These are phyloP conservation scores for Conus betulinus DNA, from an alignment of 1,140 invertebrate genomes.

Conservation along the genomic window DNA sequence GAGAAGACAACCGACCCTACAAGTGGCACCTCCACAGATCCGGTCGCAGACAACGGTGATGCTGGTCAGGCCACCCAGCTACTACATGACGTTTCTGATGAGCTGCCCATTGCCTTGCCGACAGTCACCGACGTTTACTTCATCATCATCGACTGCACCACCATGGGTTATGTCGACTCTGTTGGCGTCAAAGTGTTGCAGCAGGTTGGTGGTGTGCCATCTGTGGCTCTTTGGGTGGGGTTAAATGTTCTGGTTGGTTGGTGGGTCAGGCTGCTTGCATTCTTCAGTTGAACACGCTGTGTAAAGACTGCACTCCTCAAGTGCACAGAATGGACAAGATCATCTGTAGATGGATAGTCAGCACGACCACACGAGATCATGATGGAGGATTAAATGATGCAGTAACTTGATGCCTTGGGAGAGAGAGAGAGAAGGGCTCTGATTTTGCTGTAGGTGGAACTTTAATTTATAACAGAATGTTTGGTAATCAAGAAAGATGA, in stretches of 20 bases:
- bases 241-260: not conserved
- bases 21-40: not conserved
- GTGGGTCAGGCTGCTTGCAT: not conserved
- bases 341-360: too few relatives aligned
- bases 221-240: not conserved
- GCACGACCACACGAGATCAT: too few relatives aligned
- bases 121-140: constrained; percentile 39
- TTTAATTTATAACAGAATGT: too few relatives aligned
- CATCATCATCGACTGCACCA: constrained; percentile 67
- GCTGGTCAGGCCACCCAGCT: not conserved
- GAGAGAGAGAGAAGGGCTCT: too few relatives aligned
- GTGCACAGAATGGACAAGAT: too few relatives aligned
- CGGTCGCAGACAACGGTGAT: not conserved
- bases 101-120: not conserved
- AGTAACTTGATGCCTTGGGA: too few relatives aligned
- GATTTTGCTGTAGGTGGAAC: too few relatives aligned
- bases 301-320: too few relatives aligned
- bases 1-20: not conserved
- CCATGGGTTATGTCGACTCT: constrained; percentile 64
- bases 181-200: constrained; percentile 63
- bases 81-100: not conserved
- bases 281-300: too few relatives aligned
- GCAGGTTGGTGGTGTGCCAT: constrained; percentile 46
- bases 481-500: too few relatives aligned
- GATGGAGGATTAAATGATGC: too few relatives aligned